Percentiles rank a stretch among this genome's conserved stretches.
Evolutionary conservation across 2,888 invertebrate species (phyloP).

Genomic region (Synergus japonicus): DNA sequence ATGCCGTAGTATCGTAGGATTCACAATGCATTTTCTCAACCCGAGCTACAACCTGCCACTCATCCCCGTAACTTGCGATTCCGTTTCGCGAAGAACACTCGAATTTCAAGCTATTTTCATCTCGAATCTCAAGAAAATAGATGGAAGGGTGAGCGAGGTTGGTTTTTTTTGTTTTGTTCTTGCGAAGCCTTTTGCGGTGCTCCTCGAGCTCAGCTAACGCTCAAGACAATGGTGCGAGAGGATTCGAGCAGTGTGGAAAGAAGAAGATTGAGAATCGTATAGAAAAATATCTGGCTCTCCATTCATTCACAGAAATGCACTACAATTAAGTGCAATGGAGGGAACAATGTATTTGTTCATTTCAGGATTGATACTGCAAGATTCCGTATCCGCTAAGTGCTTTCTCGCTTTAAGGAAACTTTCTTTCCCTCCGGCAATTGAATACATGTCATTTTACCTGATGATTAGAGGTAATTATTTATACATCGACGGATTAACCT

Average conservation of each 20-base stretch:
- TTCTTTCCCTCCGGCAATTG: no score
- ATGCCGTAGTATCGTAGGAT: background rate
- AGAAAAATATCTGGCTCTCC: slow-evolving; percentile 6
- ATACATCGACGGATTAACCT: no score
- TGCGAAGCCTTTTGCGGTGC: slow-evolving; percentile 31
- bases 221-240: slow-evolving; percentile 32
- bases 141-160: slow-evolving; percentile 10
- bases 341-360: background rate
- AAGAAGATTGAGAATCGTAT: slow-evolving; percentile 9
- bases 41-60: background rate
- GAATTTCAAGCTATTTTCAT: slow-evolving; percentile 28
- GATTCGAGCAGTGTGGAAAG: background rate
- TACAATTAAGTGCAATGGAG: background rate
- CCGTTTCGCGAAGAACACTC: slow-evolving; percentile 21
- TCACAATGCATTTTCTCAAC: slow-evolving; percentile 14
- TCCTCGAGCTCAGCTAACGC: slow-evolving; percentile 7
- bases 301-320: background rate
- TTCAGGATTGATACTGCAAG: background rate
- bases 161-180: background rate
- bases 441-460: no score
- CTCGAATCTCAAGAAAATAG: slow-evolving; percentile 28
- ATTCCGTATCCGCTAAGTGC: no score
- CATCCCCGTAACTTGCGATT: slow-evolving; percentile 13
- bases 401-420: no score
- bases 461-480: no score